phyloP scores from a whole-genome alignment of 2,888 invertebrate genomes.

The Aradus depressus region DNA sequence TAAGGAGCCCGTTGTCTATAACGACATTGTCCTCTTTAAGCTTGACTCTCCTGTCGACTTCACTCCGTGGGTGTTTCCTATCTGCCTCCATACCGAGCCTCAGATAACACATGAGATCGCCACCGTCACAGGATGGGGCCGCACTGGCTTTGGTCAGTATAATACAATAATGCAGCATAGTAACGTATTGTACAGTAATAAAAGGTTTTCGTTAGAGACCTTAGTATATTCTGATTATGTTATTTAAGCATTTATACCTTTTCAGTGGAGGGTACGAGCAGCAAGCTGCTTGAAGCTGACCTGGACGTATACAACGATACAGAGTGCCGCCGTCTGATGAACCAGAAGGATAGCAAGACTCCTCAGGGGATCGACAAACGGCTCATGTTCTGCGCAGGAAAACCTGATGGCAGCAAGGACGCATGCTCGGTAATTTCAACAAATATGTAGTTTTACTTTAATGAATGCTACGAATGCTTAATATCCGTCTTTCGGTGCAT shows the following conservation, averaged over 20 bases:
- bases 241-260: too few relatives aligned
- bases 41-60: slow-evolving; percentile 42
- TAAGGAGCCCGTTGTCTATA: slow-evolving; percentile 43
- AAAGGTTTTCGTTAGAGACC: too few relatives aligned
- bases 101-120: slow-evolving; percentile 30
- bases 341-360: neutral
- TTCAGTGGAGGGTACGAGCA: slow-evolving; percentile 2
- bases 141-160: slow-evolving; percentile 34
- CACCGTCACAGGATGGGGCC: slow-evolving; percentile 55
- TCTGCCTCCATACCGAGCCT: slow-evolving; percentile 41
- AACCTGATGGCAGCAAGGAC: neutral
- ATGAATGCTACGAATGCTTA: too few relatives aligned
- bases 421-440: slow-evolving; percentile 3
- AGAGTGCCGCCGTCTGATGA: neutral
- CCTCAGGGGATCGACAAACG: neutral
- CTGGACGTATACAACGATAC: neutral
- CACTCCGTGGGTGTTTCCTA: slow-evolving; percentile 47
- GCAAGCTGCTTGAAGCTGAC: neutral
- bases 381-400: neutral
- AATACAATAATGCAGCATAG: too few relatives aligned
- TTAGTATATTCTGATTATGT: too few relatives aligned
- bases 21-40: slow-evolving; percentile 56
- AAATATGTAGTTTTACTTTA: too few relatives aligned
- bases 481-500: too few relatives aligned
- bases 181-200: too few relatives aligned